Evolutionary conservation across 2,888 invertebrate species (phyloP), one percentile per base, ranked within the genome.

Genomic region (Clostera curtula): DNA sequence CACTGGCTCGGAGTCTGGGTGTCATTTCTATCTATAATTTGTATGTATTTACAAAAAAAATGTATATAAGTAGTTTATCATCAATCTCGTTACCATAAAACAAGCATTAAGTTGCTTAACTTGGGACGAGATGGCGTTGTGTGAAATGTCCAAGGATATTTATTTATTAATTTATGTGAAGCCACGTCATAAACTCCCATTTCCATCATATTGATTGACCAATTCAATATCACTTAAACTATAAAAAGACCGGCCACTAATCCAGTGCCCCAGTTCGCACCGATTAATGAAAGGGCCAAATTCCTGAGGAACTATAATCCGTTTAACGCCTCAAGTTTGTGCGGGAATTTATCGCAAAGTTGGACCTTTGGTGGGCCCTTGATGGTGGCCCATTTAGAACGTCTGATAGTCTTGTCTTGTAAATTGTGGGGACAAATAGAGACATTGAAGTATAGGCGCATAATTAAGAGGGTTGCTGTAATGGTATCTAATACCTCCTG

Each of bases 301-400:
- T 56, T 55, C 37, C 36, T 32, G 34, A 41, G 48, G 30, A 60
- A 63, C 58, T 53, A 48, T 67, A 65, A 70, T 67, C 65, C 57
- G 51, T 63, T 69, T 66, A 64, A 56, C 64, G 64, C 66, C 56
- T 60, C 45, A 58, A 62, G 56, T 65, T 57, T 39, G 29, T 32
- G 41, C 36, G 33, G 31, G 39, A 53, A 58, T 56, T 55, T 50
- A 57, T 63, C 49, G 42, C 35, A 32, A 61, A 59, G 47, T 61
- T 57, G 40, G 48, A 45, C 49, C 40, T 37, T 38, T 34, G 33
- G 32, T 31, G 17, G 12, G 55, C 47, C 45, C 38, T 56, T 63
- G 60, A 66, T 64, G 64, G 57, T 50, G 44, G n/a, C 43, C 57
- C 52, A 65, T 62, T 63, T 63, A 58, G 58, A 51, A 48, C 40